Conservation (phyloP, 2,113 vertebrate genomes). For the Candoia aspera region DNA sequence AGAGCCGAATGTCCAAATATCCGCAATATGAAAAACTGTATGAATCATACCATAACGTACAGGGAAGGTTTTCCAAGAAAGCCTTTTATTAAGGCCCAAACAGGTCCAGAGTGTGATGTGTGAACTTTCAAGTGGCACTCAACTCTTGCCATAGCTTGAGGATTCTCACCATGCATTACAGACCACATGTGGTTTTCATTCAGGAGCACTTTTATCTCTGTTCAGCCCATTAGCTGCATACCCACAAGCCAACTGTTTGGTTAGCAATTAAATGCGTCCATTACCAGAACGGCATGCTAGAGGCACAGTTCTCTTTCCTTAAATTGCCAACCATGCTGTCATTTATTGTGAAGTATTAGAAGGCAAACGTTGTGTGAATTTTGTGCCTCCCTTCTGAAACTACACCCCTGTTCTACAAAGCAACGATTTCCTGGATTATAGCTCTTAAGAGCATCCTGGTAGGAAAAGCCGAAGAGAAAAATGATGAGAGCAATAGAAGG, state of each 20-base stretch:
- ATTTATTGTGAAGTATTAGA: neutral
- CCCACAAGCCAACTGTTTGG: neutral
- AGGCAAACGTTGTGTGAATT: neutral
- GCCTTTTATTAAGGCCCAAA: neutral
- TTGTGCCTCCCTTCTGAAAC: neutral
- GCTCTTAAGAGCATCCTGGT: neutral
- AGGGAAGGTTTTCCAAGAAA: neutral
- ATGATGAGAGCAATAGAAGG: neutral
- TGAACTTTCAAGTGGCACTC: slow-evolving; percentile 25
- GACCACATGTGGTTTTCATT: neutral
- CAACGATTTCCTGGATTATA: neutral
- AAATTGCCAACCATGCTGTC: neutral
- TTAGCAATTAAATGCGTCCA: neutral
- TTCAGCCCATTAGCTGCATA: neutral
- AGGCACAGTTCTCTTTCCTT: neutral
- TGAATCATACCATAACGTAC: slow-evolving; percentile 51
- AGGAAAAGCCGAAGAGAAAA: neutral
- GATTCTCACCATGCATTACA: neutral
- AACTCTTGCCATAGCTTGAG: slow-evolving; percentile 28
- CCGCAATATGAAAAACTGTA: slow-evolving; percentile 38
- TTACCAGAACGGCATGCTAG: neutral
- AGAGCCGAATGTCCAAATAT: slow-evolving; percentile 45
- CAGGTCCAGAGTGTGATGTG: neutral
- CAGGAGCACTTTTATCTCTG: neutral
- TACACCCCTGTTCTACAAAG: neutral